A percentile compares a stretch with the other conserved stretches of the same genome.
phyloP scores from a whole-genome alignment of 2,113 vertebrate species.

The Rhinoderma darwinii region DNA sequence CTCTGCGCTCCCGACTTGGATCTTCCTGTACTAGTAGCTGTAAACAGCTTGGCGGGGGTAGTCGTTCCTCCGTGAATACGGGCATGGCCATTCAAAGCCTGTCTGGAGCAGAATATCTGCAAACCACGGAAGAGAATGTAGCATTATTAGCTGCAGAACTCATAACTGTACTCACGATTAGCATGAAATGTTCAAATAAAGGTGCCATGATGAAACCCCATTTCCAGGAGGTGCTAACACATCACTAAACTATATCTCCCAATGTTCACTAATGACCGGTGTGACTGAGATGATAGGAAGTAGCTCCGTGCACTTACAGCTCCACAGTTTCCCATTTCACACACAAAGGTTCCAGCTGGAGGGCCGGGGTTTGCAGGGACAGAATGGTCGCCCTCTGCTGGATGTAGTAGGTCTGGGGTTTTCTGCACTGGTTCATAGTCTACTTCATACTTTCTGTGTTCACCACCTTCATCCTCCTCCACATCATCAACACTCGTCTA shows the following conservation, averaged over 20 bases:
- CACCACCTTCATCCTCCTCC: slow-evolving; percentile 75
- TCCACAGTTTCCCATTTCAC: slow-evolving; percentile 82
- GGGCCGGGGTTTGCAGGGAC: slow-evolving; percentile 69
- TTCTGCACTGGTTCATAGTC: slow-evolving; percentile 74
- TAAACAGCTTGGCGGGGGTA: slow-evolving; percentile 70
- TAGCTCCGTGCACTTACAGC: slow-evolving; percentile 71
- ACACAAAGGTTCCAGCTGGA: slow-evolving; percentile 74
- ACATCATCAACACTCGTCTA: slow-evolving; percentile 77
- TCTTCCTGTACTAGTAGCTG: slow-evolving; percentile 66
- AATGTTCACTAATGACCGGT: not conserved
- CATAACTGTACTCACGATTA: not conserved
- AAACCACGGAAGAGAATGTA: not conserved
- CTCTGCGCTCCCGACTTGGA: slow-evolving; percentile 75
- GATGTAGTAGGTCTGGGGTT: slow-evolving; percentile 73
- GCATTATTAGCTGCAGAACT: not conserved
- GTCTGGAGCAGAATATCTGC: slow-evolving; percentile 82
- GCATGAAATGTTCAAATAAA: not conserved
- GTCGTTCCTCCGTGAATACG: slow-evolving; percentile 79
- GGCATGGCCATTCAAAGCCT: slow-evolving; percentile 80
- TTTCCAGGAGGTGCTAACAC: not conserved
- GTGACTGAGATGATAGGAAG: not conserved
- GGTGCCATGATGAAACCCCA: not conserved
- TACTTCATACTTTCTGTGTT: slow-evolving; percentile 73
- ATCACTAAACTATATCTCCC: not conserved
- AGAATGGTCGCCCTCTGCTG: slow-evolving; percentile 69